These are phyloP conservation scores for Lordiphosa collinella DNA, from an alignment of 1,140 invertebrate species.

Conservation along the genomic window DNA sequence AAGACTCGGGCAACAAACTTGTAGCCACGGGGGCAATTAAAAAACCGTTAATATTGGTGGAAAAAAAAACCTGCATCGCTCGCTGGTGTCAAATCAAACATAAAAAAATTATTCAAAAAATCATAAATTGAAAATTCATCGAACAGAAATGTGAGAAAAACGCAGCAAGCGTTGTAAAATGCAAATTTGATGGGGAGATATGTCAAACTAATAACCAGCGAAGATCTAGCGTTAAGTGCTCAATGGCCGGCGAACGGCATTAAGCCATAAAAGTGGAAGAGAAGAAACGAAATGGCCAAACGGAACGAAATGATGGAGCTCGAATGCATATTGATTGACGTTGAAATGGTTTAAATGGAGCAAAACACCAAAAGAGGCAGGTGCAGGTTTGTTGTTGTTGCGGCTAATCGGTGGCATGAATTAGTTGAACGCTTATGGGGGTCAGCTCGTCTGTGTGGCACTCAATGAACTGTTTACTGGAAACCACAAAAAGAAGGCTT, in stretches of 20 bases:
- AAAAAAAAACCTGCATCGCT: constrained; percentile 43
- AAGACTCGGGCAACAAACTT: constrained; percentile 55
- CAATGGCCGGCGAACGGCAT: constrained; percentile 72
- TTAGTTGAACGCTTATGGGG: constrained; percentile 71
- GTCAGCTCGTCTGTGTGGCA: constrained; percentile 57
- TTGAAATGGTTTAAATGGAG: constrained; percentile 73
- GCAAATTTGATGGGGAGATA: constrained; percentile 47
- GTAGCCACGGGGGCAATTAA: constrained; percentile 60
- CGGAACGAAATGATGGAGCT: constrained; percentile 64
- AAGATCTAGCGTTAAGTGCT: constrained; percentile 74
- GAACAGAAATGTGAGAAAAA: constrained; percentile 70
- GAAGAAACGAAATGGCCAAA: constrained; percentile 53
- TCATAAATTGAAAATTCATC: constrained; percentile 61
- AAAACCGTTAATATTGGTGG: constrained; percentile 66
- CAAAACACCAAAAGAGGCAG: constrained; percentile 52
- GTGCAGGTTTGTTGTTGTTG: constrained; percentile 50
- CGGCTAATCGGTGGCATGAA: constrained; percentile 75
- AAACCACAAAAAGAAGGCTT: constrained; percentile 43
- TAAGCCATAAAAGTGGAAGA: constrained; percentile 64
- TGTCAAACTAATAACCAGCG: constrained; percentile 14
- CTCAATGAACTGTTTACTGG: constrained; percentile 63
- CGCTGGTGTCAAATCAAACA: constrained; percentile 73
- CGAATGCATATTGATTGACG: constrained; percentile 76
- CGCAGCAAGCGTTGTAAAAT: constrained; percentile 58
- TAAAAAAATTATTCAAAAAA: constrained; percentile 60